Evolutionary conservation across 2,888 invertebrate species (phyloP).

Genomic region (Criorhina ranunculi): DNA sequence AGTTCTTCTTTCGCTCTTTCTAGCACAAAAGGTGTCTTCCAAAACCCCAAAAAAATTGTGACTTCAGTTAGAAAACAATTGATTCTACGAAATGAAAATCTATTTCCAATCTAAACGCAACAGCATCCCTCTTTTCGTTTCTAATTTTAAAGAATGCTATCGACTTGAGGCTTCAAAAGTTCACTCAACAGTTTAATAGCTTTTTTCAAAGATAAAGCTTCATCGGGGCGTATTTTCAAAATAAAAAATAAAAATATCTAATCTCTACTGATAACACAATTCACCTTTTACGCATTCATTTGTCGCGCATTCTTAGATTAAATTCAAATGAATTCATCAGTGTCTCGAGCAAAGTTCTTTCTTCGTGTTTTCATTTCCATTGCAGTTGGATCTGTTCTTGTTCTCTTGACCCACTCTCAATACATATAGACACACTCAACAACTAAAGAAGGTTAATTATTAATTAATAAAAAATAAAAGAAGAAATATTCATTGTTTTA

Average conservation of each 20-base stretch:
- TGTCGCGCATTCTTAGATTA: slow-evolving; percentile 55
- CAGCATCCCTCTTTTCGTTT: neutral
- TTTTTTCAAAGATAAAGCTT: slow-evolving; percentile 1
- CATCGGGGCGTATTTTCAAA: neutral
- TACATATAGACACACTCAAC: slow-evolving; percentile 1
- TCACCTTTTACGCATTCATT: slow-evolving; percentile 63
- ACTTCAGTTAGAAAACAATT: too few relatives aligned
- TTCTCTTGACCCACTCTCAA: slow-evolving; percentile 62
- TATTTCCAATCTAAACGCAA: neutral
- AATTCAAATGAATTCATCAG: slow-evolving; percentile 34
- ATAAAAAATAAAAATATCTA: slow-evolving; percentile 29
- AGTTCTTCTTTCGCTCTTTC: too few relatives aligned
- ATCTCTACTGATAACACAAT: slow-evolving; percentile 63
- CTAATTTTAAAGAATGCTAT: neutral
- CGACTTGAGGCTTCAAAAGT: neutral
- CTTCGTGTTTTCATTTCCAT: neutral
- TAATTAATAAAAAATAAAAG: slow-evolving; percentile 64
- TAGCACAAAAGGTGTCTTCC: too few relatives aligned
- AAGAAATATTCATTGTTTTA: slow-evolving; percentile 7
- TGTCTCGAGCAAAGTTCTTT: neutral
- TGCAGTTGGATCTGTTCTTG: slow-evolving; percentile 33
- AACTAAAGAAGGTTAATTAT: slow-evolving; percentile 60
- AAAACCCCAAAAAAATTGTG: too few relatives aligned
- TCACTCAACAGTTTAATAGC: neutral
- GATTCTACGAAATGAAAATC: too few relatives aligned